These are phyloP conservation scores for Engystomops pustulosus DNA, from an alignment of 2,113 vertebrate species.

Conservation along the genomic window DNA sequence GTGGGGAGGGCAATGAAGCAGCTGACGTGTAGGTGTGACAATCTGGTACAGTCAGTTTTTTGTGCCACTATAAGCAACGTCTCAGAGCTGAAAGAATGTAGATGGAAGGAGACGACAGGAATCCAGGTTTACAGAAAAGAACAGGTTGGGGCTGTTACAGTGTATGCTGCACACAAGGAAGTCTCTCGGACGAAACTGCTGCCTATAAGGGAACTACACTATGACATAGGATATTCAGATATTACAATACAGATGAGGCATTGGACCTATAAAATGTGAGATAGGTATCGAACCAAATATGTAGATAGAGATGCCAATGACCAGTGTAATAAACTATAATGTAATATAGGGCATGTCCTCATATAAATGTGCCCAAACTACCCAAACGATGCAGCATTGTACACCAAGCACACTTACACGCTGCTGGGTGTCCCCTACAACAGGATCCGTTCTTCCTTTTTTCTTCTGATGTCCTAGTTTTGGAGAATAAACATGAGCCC, in stretches of 20 bases:
- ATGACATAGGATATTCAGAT: too few relatives aligned
- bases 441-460: too few relatives aligned
- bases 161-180: neutral
- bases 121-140: conserved; percentile 26
- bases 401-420: too few relatives aligned
- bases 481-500: too few relatives aligned
- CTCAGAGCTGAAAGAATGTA: conserved; percentile 33
- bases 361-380: too few relatives aligned
- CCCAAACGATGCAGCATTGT: too few relatives aligned
- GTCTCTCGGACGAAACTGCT: neutral
- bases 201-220: neutral
- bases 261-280: too few relatives aligned
- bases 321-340: neutral
- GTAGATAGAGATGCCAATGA: too few relatives aligned
- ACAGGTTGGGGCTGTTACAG: conserved; percentile 38
- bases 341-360: neutral
- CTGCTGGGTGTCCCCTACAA: too few relatives aligned
- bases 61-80: conserved; percentile 39
- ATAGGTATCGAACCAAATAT: too few relatives aligned
- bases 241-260: too few relatives aligned
- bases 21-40: conserved; percentile 59
- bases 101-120: conserved; percentile 14
- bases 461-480: too few relatives aligned
- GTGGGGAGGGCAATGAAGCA: conserved; percentile 37
- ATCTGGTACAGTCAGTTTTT: conserved; percentile 57